These are phyloP conservation scores for Amiota mariae DNA, from an alignment of 2,888 invertebrate genomes.

Conservation along the genomic window DNA sequence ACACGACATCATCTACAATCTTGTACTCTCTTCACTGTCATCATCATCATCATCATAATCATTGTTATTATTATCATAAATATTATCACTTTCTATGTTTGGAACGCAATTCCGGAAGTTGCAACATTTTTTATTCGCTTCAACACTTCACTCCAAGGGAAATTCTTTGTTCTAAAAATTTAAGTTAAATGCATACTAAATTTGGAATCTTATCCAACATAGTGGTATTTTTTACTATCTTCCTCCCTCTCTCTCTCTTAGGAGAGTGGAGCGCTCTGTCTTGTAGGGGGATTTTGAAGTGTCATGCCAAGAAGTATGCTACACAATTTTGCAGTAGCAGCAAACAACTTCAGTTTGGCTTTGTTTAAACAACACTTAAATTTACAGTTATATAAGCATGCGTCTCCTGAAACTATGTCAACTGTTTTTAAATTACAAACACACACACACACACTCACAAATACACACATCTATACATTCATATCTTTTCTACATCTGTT, in stretches of 20 bases:
- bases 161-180: too few species aligned
- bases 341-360: conserved; percentile 46
- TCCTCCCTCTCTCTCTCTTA: not conserved
- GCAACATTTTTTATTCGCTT: too few species aligned
- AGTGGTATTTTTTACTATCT: not conserved
- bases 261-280: not conserved
- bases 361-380: conserved; percentile 68
- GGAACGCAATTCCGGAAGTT: too few species aligned
- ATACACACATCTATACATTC: not conserved
- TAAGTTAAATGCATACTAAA: too few species aligned
- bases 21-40: not conserved
- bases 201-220: not conserved
- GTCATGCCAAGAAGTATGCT: not conserved
- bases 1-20: not conserved
- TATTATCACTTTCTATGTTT: too few species aligned
- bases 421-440: conserved; percentile 16
- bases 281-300: not conserved
- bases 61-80: too few species aligned
- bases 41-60: not conserved
- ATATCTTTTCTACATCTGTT: not conserved
- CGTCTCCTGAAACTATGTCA: not conserved
- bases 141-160: too few species aligned
- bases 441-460: not conserved
- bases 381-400: conserved; percentile 38
- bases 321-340: conserved; percentile 5